These are phyloP conservation scores for Amblyteles armatorius DNA, from an alignment of 2,888 invertebrate species.

Conservation along the genomic window DNA sequence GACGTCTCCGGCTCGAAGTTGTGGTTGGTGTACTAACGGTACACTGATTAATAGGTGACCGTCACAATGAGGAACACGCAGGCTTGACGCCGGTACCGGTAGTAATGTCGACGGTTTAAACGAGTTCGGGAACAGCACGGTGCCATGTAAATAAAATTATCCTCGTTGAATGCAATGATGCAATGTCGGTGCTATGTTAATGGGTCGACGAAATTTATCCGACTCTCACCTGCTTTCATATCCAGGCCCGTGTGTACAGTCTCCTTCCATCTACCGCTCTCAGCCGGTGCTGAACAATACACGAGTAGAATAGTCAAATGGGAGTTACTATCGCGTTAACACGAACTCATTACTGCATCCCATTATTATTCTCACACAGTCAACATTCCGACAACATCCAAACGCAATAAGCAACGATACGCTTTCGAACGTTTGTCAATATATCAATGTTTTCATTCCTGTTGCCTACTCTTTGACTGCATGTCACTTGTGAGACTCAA, in stretches of 20 bases:
- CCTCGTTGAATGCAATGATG: constrained; percentile 48
- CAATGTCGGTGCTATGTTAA: constrained; percentile 47
- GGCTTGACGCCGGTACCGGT: background rate
- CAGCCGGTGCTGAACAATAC: background rate
- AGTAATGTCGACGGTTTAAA: constrained; percentile 25
- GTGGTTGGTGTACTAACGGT: constrained; percentile 40
- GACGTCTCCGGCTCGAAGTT: background rate
- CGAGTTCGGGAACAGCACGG: constrained; percentile 45
- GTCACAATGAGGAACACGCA: constrained; percentile 50
- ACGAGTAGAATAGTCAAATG: background rate
- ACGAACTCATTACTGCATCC: background rate
- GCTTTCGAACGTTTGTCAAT: background rate
- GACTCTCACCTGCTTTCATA: constrained; percentile 24
- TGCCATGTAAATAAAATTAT: constrained; percentile 58
- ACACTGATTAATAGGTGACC: constrained; percentile 52
- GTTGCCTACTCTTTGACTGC: too few relatives aligned
- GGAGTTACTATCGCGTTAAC: background rate
- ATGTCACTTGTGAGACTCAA: too few relatives aligned
- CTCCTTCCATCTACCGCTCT: constrained; percentile 4
- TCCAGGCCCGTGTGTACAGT: background rate
- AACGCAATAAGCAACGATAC: background rate
- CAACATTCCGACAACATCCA: background rate
- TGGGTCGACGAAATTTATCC: constrained; percentile 42
- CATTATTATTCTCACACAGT: background rate
- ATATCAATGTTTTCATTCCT: too few relatives aligned